Base-by-base conservation (phyloP, 2,888 invertebrate genomes). In the Hydraecia micacea region DNA sequence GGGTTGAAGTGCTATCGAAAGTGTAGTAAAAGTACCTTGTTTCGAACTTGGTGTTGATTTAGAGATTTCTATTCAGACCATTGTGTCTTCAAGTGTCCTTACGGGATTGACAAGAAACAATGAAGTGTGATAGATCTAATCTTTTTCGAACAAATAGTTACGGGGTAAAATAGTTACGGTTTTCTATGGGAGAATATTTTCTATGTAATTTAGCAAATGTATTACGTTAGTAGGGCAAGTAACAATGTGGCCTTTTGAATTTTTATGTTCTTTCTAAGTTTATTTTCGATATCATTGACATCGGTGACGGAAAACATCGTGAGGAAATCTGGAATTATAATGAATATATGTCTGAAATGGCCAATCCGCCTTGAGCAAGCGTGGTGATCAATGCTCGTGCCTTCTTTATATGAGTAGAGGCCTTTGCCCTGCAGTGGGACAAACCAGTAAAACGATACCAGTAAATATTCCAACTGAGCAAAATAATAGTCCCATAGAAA, bases 1-100 rank as follows among this genome's bases (percentile, higher is more conserved):
- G 68, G 80, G 70, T 79, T 83, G 79, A 85, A 88, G 87, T 80
- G 13, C 77, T 80, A 79, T 84, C 75, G 86, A 80, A 81, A 88
- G 80, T 83, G 81, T 85, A 79, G 81, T 79, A 68, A 83, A 79
- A 85, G 79, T 77, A 66, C 72, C 73, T 83, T 85, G 74, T 85
- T 82, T 82, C 80, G 67, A 63, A 77, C 66, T 79, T 63, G 66
- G 73, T 85, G 86, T 86, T 86, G 75, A 83, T 84, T 82, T 85
- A 73, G 79, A 71, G 55, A 72, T 79, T 73, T 83, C 73, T 71
- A 79, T 86, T 75, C 71, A 77, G 62, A 73, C 28, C 71, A 52
- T 81, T 85, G 85, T 81, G 69, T 71, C n/a, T 28, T 74, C 73
- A 73, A 80, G 76, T 76, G 70, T 21, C 46, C 70, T 82, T 74